Percentiles rank a stretch among this genome's conserved stretches.
Evolutionary conservation across 2,113 vertebrate genomes (phyloP).

Genomic region (Amphilophus citrinellus): DNA sequence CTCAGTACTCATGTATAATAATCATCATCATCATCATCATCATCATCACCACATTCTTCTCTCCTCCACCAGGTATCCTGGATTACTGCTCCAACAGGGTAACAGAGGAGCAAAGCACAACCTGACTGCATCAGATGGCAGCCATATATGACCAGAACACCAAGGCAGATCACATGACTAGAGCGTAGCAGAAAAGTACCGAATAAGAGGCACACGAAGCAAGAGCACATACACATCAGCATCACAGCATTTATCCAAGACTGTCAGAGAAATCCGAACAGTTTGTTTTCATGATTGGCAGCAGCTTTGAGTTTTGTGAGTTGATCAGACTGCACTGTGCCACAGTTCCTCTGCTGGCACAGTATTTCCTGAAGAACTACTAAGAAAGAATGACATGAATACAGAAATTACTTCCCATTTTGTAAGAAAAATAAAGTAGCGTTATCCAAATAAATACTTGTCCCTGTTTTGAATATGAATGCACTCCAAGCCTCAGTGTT

Average conservation of each 20-base stretch:
- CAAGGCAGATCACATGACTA: background rate
- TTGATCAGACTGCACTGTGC: background rate
- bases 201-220: background rate
- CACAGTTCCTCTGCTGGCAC: background rate
- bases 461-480: background rate
- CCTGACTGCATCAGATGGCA: background rate
- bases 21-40: background rate
- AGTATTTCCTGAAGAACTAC: slow-evolving; percentile 10
- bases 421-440: background rate
- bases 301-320: background rate
- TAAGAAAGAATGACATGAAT: background rate
- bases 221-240: background rate
- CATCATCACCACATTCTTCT: background rate
- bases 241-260: background rate
- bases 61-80: slow-evolving; percentile 68
- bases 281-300: background rate
- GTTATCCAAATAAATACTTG: background rate
- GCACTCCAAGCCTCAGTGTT: background rate
- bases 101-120: slow-evolving; percentile 42
- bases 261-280: background rate
- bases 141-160: background rate
- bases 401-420: background rate
- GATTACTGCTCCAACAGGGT: slow-evolving; percentile 72
- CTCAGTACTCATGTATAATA: background rate
- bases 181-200: background rate